Evolutionary conservation across 2,113 vertebrate species (phyloP).

Genomic region (Callipepla squamata): DNA sequence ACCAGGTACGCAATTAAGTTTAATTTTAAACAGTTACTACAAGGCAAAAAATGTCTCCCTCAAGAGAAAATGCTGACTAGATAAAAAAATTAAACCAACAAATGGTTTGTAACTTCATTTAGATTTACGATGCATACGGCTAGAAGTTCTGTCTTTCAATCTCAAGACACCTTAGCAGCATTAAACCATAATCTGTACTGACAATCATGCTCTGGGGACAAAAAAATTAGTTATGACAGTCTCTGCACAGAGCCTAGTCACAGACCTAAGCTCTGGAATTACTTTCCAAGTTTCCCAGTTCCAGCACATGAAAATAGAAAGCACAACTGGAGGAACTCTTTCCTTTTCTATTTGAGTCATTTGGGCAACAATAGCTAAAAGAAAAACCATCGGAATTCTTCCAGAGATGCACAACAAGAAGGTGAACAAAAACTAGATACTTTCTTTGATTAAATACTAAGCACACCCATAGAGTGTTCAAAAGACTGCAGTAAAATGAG

Average conservation of each 20-base stretch:
- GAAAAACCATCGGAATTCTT: not conserved
- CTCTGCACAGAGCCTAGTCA: not conserved
- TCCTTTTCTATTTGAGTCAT: not conserved
- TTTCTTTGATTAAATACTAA: not conserved
- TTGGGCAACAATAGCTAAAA: not conserved
- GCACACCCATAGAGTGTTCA: not conserved
- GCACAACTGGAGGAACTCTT: not conserved
- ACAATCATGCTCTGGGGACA: not conserved
- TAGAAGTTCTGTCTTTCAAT: not conserved
- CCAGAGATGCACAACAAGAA: not conserved
- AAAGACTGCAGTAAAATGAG: not conserved
- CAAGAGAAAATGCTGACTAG: not conserved
- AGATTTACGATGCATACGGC: not conserved
- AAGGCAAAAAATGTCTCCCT: slow-evolving; percentile 3
- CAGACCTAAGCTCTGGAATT: not conserved
- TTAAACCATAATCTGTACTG: slow-evolving; percentile 1
- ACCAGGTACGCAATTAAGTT: not conserved
- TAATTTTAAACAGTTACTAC: slow-evolving; percentile 15
- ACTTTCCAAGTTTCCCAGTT: not conserved
- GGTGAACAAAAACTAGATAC: not conserved
- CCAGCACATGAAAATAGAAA: not conserved
- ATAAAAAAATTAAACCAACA: not conserved
- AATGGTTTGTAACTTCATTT: not conserved
- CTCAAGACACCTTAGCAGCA: slow-evolving; percentile 19
- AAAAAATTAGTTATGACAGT: not conserved